These are phyloP conservation scores for Orientallactaga bullata DNA, from an alignment of 2,113 vertebrate species.

Conservation along the genomic window DNA sequence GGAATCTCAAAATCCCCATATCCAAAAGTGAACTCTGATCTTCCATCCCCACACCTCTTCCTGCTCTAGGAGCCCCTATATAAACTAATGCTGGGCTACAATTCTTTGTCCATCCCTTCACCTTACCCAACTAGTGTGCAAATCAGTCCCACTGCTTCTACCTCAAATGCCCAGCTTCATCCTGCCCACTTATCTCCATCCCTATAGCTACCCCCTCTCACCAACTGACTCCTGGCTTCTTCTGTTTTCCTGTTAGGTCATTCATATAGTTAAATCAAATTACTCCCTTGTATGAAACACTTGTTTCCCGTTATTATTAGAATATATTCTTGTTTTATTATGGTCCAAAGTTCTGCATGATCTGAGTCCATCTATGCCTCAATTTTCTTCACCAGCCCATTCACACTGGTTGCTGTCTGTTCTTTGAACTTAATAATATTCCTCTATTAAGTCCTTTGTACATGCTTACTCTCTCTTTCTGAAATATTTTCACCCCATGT, in stretches of 20 bases:
- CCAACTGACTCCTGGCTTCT: background rate
- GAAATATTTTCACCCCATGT: background rate
- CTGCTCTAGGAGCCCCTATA: background rate
- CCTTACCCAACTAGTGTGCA: background rate
- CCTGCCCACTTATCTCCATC: background rate
- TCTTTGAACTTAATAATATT: background rate
- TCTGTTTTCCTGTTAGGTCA: background rate
- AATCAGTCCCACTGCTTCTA: background rate
- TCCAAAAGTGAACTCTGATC: background rate
- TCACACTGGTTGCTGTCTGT: background rate
- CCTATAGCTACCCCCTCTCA: background rate
- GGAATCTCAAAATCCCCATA: background rate
- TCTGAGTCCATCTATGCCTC: background rate
- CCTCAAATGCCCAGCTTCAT: background rate
- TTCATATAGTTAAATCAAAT: background rate
- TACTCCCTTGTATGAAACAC: background rate
- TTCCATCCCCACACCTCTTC: background rate
- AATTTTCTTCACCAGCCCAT: background rate
- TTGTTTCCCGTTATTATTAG: background rate
- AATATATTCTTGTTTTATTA: background rate
- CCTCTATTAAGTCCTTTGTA: background rate
- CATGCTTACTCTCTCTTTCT: background rate
- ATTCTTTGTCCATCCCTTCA: background rate
- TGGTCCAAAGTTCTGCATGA: background rate
- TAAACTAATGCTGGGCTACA: background rate